Conservation (phyloP, 2,113 vertebrate species). For the Ranitomeya imitator region DNA sequence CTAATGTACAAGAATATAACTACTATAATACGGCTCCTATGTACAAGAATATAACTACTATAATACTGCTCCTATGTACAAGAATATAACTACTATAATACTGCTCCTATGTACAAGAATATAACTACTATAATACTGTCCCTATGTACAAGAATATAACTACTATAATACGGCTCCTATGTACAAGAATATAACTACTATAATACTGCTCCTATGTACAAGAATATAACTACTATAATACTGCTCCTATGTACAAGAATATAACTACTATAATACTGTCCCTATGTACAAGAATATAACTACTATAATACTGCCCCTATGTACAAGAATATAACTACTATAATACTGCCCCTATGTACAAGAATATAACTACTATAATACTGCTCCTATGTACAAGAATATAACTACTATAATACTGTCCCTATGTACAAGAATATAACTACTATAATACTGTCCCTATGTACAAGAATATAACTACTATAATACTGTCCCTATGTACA, state of each 20-base stretch:
- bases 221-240: not conserved
- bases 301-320: not conserved
- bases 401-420: not conserved
- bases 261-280: too few relatives aligned
- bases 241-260: not conserved
- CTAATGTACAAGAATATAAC: not conserved
- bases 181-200: slow-evolving; percentile 3
- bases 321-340: slow-evolving; percentile 4
- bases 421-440: slow-evolving; percentile 1
- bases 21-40: not conserved
- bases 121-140: not conserved
- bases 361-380: slow-evolving; percentile 11
- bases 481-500: not conserved
- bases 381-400: not conserved
- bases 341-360: not conserved
- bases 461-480: slow-evolving; percentile 4
- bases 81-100: not conserved
- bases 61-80: slow-evolving; percentile 2
- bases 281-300: not conserved
- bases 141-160: slow-evolving; percentile 6
- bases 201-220: not conserved
- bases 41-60: not conserved
- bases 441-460: not conserved
- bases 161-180: not conserved
- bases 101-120: not conserved